Conservation (phyloP, 2,888 invertebrate genomes). For the Tinea pellionella region DNA sequence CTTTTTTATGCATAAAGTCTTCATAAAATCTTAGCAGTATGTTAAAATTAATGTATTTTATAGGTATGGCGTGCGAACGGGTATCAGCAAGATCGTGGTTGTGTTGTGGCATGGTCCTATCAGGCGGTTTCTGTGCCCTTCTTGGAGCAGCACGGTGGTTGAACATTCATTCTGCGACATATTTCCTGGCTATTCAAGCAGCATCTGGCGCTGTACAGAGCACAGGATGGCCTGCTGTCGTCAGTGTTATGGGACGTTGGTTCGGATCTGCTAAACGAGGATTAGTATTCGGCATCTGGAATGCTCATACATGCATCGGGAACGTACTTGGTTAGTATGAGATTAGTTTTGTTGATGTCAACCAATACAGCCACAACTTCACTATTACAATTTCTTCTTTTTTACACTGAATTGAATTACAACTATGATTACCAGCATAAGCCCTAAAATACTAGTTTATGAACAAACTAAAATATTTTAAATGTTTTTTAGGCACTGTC, state of each 20-base stretch:
- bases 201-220: conserved; percentile 90
- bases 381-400: too few relatives aligned
- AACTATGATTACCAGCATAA: too few relatives aligned
- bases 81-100: conserved; percentile 92
- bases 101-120: conserved; percentile 89
- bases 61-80: conserved; percentile 93
- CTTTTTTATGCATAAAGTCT: too few relatives aligned
- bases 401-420: too few relatives aligned
- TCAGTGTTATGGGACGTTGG: conserved; percentile 95
- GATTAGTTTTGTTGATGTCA: too few relatives aligned
- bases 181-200: conserved; percentile 71
- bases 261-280: conserved; percentile 92
- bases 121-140: conserved; percentile 86
- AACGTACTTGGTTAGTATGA: conserved; percentile 84
- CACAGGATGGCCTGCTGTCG: conserved; percentile 97
- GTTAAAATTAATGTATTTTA: conserved; percentile 21
- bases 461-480: too few relatives aligned
- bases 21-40: too few relatives aligned
- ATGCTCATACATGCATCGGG: conserved; percentile 95
- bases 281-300: conserved; percentile 96
- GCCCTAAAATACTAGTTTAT: too few relatives aligned
- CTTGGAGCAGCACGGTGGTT: conserved; percentile 89
- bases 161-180: conserved; percentile 83
- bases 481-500: too few relatives aligned
- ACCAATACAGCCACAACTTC: too few relatives aligned